Base-by-base conservation (phyloP, 1,140 invertebrate genomes). In the Thaumatotibia leucotreta region DNA sequence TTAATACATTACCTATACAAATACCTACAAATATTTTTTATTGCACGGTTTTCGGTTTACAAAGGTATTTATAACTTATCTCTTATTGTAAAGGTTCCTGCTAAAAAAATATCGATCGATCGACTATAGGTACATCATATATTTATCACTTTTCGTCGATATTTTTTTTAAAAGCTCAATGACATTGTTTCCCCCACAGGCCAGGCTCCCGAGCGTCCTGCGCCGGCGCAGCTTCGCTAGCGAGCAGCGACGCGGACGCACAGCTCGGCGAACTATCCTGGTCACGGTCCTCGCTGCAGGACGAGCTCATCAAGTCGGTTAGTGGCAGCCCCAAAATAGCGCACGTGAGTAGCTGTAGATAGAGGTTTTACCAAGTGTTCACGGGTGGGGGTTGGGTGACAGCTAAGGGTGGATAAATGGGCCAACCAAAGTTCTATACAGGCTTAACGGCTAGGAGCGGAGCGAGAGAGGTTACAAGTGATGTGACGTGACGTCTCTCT, bases 251-350 rank as follows among this genome's bases (percentile, higher is more conserved):
- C 65, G 84, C 80, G 23, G 86, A 84, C 73, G 87, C 73, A 31
- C 80, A 80, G 68, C 80, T 83, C 31, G 84, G 81, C 49, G 92
- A 93, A 72, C 85, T 94, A 76, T 93, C 92, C 14, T 94, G 93
- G 93, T 94, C 93, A 14, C 89, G 94, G 61, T 93, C 91, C 66
- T 94, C 94, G 24, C 88, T 95, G 66, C 94, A 95, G 83, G 94
- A 95, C 67, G 93, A 94, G 73, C 90, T 94, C 68, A 92, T 93
- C 79, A 93, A 92, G 82, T 92, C 93, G 86, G 93, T 93, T 89
- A 92, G 86, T 89, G 88, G 85, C 79, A 84, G 85, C 79, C 83
- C 82, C 68, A 79, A 68, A 69, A 61, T 72, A 72, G 63, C 75
- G 87, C 87, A 87, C 84, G 87, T 89, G 79, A 89, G 87, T 86